Percentiles rank a stretch among this genome's conserved stretches.
phyloP scores from a whole-genome alignment of 2,797 vertebrate genomes.

The Argya squamiceps region DNA sequence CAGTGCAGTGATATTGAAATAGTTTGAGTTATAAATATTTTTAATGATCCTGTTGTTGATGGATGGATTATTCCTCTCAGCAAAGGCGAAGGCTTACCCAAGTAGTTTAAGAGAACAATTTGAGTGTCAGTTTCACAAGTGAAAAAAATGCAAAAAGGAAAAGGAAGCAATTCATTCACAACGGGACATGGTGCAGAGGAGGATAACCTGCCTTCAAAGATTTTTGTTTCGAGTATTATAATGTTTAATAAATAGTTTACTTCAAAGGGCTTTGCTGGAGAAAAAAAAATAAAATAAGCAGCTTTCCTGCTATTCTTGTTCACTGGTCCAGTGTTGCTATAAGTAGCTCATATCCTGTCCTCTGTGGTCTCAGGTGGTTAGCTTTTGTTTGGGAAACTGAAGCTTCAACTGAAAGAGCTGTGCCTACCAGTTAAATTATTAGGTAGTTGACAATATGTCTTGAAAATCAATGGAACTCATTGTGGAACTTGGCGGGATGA shows the following conservation, averaged over 20 bases:
- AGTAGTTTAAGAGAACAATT: slow-evolving; percentile 66
- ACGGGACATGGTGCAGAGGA: slow-evolving; percentile 86
- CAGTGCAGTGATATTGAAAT: neutral
- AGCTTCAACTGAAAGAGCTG: slow-evolving; percentile 79
- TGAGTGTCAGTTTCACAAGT: slow-evolving; percentile 88
- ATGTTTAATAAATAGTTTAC: slow-evolving; percentile 93
- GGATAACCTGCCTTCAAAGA: slow-evolving; percentile 98
- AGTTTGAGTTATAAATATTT: slow-evolving; percentile 6
- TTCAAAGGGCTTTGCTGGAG: slow-evolving; percentile 88
- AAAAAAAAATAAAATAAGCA: slow-evolving; percentile 82
- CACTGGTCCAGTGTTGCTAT: slow-evolving; percentile 87
- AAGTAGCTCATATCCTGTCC: slow-evolving; percentile 98
- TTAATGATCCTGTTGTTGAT: slow-evolving; percentile 3
- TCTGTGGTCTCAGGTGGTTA: slow-evolving; percentile 95
- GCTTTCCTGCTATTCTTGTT: slow-evolving; percentile 99
- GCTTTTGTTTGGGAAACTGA: slow-evolving; percentile 91
- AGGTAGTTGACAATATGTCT: slow-evolving; percentile 74
- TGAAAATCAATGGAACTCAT: slow-evolving; percentile 55
- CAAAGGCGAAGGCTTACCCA: neutral
- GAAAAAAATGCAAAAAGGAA: slow-evolving; percentile 82
- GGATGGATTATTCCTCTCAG: slow-evolving; percentile 11
- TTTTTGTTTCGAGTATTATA: slow-evolving; percentile 85
- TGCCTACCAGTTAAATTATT: slow-evolving; percentile 84
- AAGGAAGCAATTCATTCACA: slow-evolving; percentile 97
- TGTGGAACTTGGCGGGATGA: slow-evolving; percentile 61